Base-by-base conservation (phyloP, 2,888 invertebrate species). In the Drosophila stalkeri region DNA sequence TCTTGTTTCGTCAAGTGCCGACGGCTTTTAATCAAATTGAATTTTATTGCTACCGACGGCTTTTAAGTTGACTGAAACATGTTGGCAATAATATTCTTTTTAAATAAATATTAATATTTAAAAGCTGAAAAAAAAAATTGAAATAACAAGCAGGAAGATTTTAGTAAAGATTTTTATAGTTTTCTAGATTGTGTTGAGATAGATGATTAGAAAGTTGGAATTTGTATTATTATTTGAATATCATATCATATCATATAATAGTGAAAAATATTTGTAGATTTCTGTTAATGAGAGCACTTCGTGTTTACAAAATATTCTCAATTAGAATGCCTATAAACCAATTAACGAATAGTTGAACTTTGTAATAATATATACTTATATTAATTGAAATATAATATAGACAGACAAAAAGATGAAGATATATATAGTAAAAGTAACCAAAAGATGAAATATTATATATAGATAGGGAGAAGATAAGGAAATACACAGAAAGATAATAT, bases 21-120 rank as follows among this genome's bases (percentile, higher is more conserved):
- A 64, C 81, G 81, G 81, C 41, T 51, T 76, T 70, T 61, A 18
- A 81, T 64, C 81, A 64, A n/a, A 37, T 56, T 39, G 14, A 56
- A 59, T 60, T 37, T 43, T 12, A 33, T 57, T 31, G 14, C 31
- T 11, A 16, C 20, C 54, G 49, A 61, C 70, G 60, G 57, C 37
- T 54, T 35, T 55, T n/a, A 4, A 23, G 14, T 31, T 9, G 39
- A 39, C 18, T 46, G 49, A 18, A 49, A 49, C 18, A 60, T 60
- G 49, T 11, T 60, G 31, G 27, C 16, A 11, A 18, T 12, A 14
- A 49, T 39, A 31, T 49, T 31, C 4, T 47, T 23, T 16, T 20
- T 20, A 4, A 18, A 54, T 39, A 20, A 5, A 37, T 14, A 23
- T 35, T 37, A 1, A 23, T 5, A 14, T 54, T 16, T 5, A 14